Evolutionary conservation across 2,888 invertebrate genomes (phyloP).

Genomic region (Drosophila rellima): DNA sequence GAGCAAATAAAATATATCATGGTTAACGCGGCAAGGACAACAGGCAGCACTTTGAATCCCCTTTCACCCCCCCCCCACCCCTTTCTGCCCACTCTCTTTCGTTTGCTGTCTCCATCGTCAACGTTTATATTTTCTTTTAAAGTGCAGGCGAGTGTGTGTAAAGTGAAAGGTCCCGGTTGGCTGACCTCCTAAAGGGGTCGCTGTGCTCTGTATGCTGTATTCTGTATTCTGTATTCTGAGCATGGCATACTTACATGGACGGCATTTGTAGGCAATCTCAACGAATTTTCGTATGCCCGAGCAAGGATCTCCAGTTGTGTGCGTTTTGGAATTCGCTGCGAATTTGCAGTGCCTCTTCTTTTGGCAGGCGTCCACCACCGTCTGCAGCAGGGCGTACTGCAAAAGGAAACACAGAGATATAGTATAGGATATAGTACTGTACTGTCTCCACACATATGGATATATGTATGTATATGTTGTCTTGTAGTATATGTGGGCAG

Average conservation of each 20-base stretch:
- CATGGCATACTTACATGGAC: constrained; percentile 93
- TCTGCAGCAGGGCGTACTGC: constrained; percentile 96
- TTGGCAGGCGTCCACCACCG: constrained; percentile 96
- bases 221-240: not conserved
- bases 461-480: constrained; percentile 5
- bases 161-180: constrained; percentile 33
- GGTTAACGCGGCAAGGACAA: constrained; percentile 53
- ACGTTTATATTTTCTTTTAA: constrained; percentile 52
- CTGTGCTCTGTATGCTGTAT: not conserved
- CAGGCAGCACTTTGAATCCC: not conserved
- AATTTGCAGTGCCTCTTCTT: constrained; percentile 97
- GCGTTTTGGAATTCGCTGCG: constrained; percentile 94
- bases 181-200: constrained; percentile 43
- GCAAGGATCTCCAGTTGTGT: constrained; percentile 93
- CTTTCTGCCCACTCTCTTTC: not conserved
- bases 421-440: not conserved
- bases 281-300: constrained; percentile 96
- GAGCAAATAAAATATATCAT: constrained; percentile 65
- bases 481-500: constrained; percentile 15
- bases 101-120: constrained; percentile 5
- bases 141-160: constrained; percentile 36
- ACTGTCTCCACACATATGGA: constrained; percentile 15
- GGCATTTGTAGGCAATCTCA: constrained; percentile 98
- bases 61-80: no score
- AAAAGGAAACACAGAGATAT: constrained; percentile 45